Evolutionary conservation across 2,113 vertebrate species (phyloP).

Genomic region (Caranx melampygus): DNA sequence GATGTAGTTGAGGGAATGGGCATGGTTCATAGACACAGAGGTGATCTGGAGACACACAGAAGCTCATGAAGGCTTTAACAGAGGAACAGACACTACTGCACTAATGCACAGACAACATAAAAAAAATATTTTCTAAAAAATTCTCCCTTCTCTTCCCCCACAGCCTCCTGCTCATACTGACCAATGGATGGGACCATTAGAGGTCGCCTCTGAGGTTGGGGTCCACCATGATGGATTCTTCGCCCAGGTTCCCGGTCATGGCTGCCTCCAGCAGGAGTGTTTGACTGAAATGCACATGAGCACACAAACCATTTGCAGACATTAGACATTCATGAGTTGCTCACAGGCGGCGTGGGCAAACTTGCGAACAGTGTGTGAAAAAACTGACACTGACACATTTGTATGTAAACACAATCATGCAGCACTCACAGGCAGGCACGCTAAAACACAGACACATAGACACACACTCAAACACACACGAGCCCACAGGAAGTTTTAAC

Average conservation of each 20-base stretch:
- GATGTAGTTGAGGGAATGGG: conserved; percentile 59
- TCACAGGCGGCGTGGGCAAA: conserved; percentile 2
- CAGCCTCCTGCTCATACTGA: conserved; percentile 82
- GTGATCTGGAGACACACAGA: conserved; percentile 68
- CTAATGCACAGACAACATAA: conserved; percentile 33
- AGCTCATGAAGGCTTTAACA: conserved; percentile 64
- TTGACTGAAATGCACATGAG: conserved; percentile 70
- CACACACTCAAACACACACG: conserved; percentile 67
- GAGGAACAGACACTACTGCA: conserved; percentile 36
- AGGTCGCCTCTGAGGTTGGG: conserved; percentile 86
- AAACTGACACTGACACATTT: conserved; percentile 33
- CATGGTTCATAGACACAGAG: conserved; percentile 66
- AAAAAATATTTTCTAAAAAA: neutral
- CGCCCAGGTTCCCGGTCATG: conserved; percentile 83
- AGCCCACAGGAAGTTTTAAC: conserved; percentile 52
- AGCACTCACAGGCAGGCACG: conserved; percentile 70
- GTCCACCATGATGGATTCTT: conserved; percentile 81
- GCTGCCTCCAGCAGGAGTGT: conserved; percentile 83
- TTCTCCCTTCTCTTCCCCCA: neutral
- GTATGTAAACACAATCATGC: conserved; percentile 75
- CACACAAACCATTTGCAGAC: conserved; percentile 46
- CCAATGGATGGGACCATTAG: conserved; percentile 90
- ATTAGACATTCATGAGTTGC: conserved; percentile 49
- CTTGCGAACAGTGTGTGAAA: conserved; percentile 15
- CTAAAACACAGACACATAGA: conserved; percentile 69